Evolutionary conservation across 2,888 invertebrate genomes (phyloP), one percentile per base, ranked within the genome.

Genomic region (Euproctis similis): DNA sequence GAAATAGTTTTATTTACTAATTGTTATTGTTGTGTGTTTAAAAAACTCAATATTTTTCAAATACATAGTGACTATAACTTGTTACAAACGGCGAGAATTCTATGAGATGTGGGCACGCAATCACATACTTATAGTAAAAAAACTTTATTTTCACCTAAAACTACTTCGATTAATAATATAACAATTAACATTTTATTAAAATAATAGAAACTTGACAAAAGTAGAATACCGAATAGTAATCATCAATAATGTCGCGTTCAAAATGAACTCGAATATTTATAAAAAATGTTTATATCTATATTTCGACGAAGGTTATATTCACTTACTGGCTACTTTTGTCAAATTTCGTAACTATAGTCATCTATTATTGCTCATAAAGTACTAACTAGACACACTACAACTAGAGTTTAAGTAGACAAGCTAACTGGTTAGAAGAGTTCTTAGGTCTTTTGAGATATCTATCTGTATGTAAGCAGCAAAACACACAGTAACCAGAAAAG

Each of bases 301-400:
- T n/a, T n/a, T n/a, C n/a, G n/a, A n/a, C n/a, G n/a, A n/a, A n/a
- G n/a, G n/a, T n/a, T n/a, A n/a, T n/a, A n/a, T n/a, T n/a, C n/a
- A n/a, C n/a, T n/a, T n/a, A n/a, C n/a, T 34, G 27, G 45, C 67
- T 66, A 70, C 65, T 68, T 65, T 66, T 67, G 69, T 60, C 70
- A 73, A 72, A 64, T 45, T 66, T 64, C 65, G 45, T 67, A 64
- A 70, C 59, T 66, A 65, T 68, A 59, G 48, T 60, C 44, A 49
- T 64, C 67, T 72, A 66, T 76, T 80, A 81, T 81, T 81, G 81
- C 81, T 81, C 68, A 50, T 67, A 61, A 62, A 60, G 70, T 76
- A 74, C 53, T 71, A 73, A 50, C 72, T 80, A 80, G 53, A 53
- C 47, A 34, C 49, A 36, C 63, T 65, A 64, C 52, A 39, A 44